Evolutionary conservation across 2,797 vertebrate genomes (phyloP).

Genomic region (Pitangus sulphuratus): DNA sequence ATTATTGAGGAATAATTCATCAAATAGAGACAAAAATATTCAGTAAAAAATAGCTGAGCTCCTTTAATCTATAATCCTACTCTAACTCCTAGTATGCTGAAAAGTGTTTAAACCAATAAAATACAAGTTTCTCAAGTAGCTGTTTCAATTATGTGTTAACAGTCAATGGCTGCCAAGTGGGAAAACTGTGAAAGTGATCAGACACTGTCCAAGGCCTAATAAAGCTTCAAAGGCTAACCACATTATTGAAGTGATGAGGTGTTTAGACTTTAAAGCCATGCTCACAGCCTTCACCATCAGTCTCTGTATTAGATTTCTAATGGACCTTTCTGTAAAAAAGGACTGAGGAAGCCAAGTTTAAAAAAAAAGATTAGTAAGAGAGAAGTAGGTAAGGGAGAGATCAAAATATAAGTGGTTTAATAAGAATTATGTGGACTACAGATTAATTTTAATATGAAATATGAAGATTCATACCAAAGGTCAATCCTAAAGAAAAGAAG

Average conservation of each 20-base stretch:
- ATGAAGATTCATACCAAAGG: not conserved
- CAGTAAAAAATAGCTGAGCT: not conserved
- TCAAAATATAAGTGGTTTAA: not conserved
- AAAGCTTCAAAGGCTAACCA: constrained; percentile 46
- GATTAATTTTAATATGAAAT: not conserved
- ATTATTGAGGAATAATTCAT: not conserved
- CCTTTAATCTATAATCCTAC: not conserved
- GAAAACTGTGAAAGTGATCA: constrained; percentile 29
- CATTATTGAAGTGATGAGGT: constrained; percentile 40
- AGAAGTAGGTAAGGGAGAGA: not conserved
- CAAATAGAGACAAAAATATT: not conserved
- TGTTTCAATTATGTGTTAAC: constrained; percentile 39
- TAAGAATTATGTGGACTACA: not conserved
- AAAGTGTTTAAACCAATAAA: not conserved
- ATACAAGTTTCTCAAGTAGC: not conserved
- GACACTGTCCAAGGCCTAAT: constrained; percentile 16
- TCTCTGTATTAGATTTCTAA: not conserved
- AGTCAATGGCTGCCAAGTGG: not conserved
- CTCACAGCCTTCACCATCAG: not conserved
- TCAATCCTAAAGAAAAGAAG: not conserved
- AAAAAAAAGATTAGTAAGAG: not conserved
- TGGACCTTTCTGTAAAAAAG: not conserved
- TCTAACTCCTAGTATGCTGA: not conserved
- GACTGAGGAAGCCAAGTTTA: not conserved
- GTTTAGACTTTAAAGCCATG: constrained; percentile 45